A percentile compares a stretch with the other conserved stretches of the same genome.
Conservation (phyloP, 2,888 invertebrate genomes). For the Spodoptera littoralis region DNA sequence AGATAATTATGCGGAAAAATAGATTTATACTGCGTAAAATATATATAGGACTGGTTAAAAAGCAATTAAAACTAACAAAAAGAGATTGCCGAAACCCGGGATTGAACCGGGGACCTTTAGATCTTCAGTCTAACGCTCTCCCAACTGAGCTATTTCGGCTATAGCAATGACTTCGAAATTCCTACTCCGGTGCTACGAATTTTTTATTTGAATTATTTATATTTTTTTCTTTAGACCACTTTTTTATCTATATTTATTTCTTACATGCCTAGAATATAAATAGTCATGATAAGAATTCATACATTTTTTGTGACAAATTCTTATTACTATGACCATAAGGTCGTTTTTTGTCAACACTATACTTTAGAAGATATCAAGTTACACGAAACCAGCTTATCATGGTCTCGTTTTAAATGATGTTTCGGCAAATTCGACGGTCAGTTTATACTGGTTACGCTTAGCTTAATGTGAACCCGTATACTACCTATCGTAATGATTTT, state of each 20-base stretch:
- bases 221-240: not conserved
- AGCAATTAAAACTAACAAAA: conserved; percentile 39
- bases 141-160: conserved; percentile 84
- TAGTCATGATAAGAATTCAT: conserved; percentile 15
- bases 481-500: not conserved
- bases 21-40: too few species aligned
- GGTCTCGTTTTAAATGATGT: too few species aligned
- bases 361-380: too few species aligned
- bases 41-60: not conserved
- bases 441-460: too few species aligned
- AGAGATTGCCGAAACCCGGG: conserved; percentile 75
- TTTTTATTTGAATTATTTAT: not conserved
- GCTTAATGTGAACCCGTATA: too few species aligned
- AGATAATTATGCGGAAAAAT: too few species aligned
- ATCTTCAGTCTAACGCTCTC: conserved; percentile 85
- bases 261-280: too few species aligned
- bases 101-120: conserved; percentile 84
- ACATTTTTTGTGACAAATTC: not conserved
- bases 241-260: not conserved
- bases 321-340: too few species aligned
- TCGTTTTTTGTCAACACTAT: too few species aligned
- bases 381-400: too few species aligned
- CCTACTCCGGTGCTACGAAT: accelerated
- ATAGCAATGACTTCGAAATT: accelerated
- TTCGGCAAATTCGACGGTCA: too few species aligned